phyloP scores from a whole-genome alignment of 2,888 invertebrate genomes.

The Alviniconcha strummeri region DNA sequence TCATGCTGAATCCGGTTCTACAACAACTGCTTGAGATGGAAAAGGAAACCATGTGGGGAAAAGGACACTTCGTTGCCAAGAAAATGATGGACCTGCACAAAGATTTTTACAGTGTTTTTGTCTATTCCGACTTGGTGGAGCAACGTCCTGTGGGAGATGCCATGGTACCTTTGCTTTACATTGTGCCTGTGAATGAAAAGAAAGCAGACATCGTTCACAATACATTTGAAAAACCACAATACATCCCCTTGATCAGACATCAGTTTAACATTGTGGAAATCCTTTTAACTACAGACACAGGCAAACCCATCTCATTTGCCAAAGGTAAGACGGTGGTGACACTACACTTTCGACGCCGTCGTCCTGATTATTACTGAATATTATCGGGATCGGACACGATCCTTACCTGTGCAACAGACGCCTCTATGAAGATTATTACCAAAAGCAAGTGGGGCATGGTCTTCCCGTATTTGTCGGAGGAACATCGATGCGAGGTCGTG shows the following conservation, averaged over 20 bases:
- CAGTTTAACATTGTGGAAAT: conserved; percentile 27
- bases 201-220: background rate
- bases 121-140: too few relatives aligned
- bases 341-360: conserved; percentile 15
- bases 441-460: background rate
- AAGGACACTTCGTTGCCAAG: too few relatives aligned
- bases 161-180: conserved; percentile 18
- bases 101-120: too few relatives aligned
- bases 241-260: conserved; percentile 16
- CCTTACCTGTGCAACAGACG: background rate
- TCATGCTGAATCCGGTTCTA: too few relatives aligned
- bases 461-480: conserved; percentile 9
- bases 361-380: background rate
- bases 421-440: background rate
- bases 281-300: conserved; percentile 22
- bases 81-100: too few relatives aligned
- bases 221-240: conserved; percentile 30
- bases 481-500: background rate
- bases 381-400: background rate
- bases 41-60: background rate
- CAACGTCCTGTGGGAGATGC: too few relatives aligned
- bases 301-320: conserved; percentile 10
- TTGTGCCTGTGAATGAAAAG: background rate
- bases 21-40: background rate
- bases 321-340: conserved; percentile 30